Evolutionary conservation across 1,140 invertebrate species (phyloP).

Genomic region (Drosophila navojoa): DNA sequence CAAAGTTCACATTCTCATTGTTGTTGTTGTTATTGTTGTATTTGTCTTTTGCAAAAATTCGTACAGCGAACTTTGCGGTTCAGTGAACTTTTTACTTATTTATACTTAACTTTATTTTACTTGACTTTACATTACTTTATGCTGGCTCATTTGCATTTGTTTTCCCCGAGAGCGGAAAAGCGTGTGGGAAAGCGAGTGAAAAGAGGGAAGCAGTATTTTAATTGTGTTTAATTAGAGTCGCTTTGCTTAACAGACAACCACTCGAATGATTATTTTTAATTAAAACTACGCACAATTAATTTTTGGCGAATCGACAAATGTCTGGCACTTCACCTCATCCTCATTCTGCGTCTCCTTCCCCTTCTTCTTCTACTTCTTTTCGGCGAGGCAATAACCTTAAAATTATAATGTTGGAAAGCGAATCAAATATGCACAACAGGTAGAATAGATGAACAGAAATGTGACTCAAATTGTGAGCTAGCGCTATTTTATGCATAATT

Average conservation of each 20-base stretch:
- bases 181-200: not conserved
- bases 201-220: constrained; percentile 49
- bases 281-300: constrained; percentile 58
- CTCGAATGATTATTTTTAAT: constrained; percentile 72
- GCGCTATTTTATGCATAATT: constrained; percentile 19
- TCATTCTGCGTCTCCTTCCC: not conserved
- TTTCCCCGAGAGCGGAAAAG: not conserved
- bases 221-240: constrained; percentile 75
- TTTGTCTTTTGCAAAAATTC: constrained; percentile 38
- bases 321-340: constrained; percentile 1
- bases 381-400: constrained; percentile 50
- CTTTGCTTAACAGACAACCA: constrained; percentile 41
- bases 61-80: constrained; percentile 56
- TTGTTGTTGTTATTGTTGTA: constrained; percentile 11
- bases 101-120: constrained; percentile 18
- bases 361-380: not conserved
- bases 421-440: constrained; percentile 62
- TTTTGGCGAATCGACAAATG: constrained; percentile 41
- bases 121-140: constrained; percentile 33
- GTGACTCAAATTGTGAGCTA: constrained; percentile 33
- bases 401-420: constrained; percentile 13
- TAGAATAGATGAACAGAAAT: constrained; percentile 24
- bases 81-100: constrained; percentile 53
- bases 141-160: constrained; percentile 71
- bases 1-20: constrained; percentile 40